Conservation (phyloP, 2,888 invertebrate species). For the Thera britannica region DNA sequence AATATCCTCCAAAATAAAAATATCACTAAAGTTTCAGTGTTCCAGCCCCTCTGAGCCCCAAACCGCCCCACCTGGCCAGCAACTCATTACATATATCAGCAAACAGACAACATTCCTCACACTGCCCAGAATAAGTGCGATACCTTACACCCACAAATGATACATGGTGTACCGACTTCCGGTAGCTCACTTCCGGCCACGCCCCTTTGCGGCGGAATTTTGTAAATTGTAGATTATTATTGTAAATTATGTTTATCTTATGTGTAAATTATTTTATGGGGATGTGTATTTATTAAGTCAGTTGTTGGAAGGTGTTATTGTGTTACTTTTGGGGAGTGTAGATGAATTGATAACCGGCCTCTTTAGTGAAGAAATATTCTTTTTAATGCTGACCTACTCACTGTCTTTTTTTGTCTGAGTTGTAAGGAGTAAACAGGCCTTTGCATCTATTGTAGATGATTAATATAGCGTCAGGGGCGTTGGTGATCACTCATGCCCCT, state of each 20-base stretch:
- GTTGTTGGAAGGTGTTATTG: constrained; percentile 9
- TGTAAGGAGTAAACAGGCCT: no score
- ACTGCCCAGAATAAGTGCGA: constrained; percentile 23
- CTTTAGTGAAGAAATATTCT: no score
- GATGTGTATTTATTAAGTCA: constrained; percentile 44
- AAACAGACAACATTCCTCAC: constrained; percentile 35
- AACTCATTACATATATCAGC: constrained; percentile 7
- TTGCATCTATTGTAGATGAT: no score
- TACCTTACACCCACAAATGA: constrained; percentile 67
- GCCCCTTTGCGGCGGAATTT: constrained; percentile 53
- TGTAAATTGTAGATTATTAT: constrained; percentile 49
- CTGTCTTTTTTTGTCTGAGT: no score
- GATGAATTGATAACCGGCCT: constrained; percentile 6
- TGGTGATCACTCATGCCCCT: no score
- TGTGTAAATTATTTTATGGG: constrained; percentile 35
- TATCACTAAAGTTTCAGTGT: no score
- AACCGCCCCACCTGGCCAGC: not conserved
- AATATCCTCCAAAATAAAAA: no score
- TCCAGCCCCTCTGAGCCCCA: not conserved
- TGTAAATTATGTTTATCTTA: constrained; percentile 36
- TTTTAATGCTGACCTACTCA: no score
- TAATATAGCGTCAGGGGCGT: no score
- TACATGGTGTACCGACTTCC: constrained; percentile 57
- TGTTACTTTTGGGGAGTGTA: not conserved
- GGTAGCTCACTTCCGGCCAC: constrained; percentile 60